These are phyloP conservation scores for Trichopria drosophilae DNA, from an alignment of 2,888 invertebrate genomes.

Conservation along the genomic window DNA sequence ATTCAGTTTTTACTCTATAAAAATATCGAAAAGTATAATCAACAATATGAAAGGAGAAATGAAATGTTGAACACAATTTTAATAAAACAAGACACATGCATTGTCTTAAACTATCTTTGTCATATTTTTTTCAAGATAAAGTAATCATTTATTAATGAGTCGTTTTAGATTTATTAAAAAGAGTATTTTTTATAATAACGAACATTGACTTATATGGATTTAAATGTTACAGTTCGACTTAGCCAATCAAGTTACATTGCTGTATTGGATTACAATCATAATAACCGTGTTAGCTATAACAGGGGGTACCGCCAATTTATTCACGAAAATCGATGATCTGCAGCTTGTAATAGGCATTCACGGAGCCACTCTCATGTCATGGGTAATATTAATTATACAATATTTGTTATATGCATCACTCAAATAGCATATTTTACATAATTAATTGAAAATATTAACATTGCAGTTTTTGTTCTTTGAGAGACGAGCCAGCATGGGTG, in stretches of 20 bases:
- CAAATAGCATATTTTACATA: background rate
- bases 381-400: constrained; percentile 55
- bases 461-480: constrained; percentile 66
- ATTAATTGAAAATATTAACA: constrained; percentile 1
- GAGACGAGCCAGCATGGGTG: constrained; percentile 70
- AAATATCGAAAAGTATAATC: background rate
- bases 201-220: constrained; percentile 5
- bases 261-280: constrained; percentile 48
- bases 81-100: too few relatives aligned
- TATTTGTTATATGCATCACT: background rate
- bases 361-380: constrained; percentile 62
- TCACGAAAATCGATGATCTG: constrained; percentile 47
- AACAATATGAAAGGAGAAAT: too few relatives aligned
- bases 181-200: too few relatives aligned
- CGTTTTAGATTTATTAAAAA: background rate
- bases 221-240: constrained; percentile 48
- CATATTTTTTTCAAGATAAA: too few relatives aligned
- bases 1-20: background rate
- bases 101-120: too few relatives aligned
- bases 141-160: background rate
- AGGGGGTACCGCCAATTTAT: constrained; percentile 56
- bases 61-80: too few relatives aligned
- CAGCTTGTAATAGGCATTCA: constrained; percentile 61
- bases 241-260: constrained; percentile 44
- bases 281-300: constrained; percentile 61